Evolutionary conservation across 2,888 invertebrate genomes (phyloP).

Genomic region (Cancer borealis): DNA sequence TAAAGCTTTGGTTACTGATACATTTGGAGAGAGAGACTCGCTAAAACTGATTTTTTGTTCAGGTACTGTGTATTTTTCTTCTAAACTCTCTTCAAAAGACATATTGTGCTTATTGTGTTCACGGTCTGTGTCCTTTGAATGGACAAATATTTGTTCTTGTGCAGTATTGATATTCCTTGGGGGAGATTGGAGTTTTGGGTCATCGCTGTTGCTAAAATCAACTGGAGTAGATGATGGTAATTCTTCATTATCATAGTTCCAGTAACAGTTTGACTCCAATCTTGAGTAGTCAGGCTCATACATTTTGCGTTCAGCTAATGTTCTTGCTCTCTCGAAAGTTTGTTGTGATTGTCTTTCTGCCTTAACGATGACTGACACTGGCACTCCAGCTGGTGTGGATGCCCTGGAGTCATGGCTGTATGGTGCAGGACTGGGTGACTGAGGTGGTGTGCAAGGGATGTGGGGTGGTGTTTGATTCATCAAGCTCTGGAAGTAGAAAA

Average conservation of each 20-base stretch:
- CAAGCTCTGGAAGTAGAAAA: constrained; percentile 46
- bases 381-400: constrained; percentile 65
- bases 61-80: constrained; percentile 36
- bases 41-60: neutral
- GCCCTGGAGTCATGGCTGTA: constrained; percentile 54
- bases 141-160: constrained; percentile 71
- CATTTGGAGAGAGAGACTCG: constrained; percentile 42
- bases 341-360: constrained; percentile 64
- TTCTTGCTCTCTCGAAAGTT: constrained; percentile 57
- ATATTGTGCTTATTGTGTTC: constrained; percentile 22
- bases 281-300: constrained; percentile 50
- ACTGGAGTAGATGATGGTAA: neutral
- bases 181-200: neutral
- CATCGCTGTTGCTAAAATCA: neutral
- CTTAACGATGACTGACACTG: constrained; percentile 76
- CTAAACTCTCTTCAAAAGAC: neutral
- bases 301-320: constrained; percentile 75
- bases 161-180: constrained; percentile 52
- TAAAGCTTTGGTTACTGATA: constrained; percentile 41
- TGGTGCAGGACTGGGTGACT: constrained; percentile 61
- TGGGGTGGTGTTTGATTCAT: constrained; percentile 57
- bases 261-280: constrained; percentile 3
- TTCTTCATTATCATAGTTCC: constrained; percentile 41
- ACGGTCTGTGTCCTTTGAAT: constrained; percentile 73
- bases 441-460: constrained; percentile 64